Percentiles rank a stretch among this genome's conserved stretches.
These are phyloP conservation scores for Blennius ocellaris DNA, from an alignment of 2,113 vertebrate genomes.

Conservation along the genomic window DNA sequence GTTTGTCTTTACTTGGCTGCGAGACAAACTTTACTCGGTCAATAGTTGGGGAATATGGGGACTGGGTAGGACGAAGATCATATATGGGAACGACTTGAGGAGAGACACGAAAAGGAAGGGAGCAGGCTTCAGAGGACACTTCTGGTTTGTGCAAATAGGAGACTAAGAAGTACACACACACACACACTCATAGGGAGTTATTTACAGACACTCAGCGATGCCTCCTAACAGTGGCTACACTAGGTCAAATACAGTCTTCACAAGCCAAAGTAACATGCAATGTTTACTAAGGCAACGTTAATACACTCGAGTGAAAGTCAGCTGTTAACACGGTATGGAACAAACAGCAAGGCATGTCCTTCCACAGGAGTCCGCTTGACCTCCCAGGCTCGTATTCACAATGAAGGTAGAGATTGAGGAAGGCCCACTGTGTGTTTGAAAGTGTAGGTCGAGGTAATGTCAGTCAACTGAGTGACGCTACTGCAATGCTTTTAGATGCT, in stretches of 20 bases:
- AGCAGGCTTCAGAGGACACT: constrained; percentile 77
- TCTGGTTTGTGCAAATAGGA: constrained; percentile 81
- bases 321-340: constrained; percentile 45
- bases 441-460: constrained; percentile 7
- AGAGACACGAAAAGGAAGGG: constrained; percentile 50
- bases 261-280: constrained; percentile 70
- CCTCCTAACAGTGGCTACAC: constrained; percentile 57
- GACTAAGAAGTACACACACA: constrained; percentile 53
- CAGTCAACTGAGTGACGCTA: constrained; percentile 32
- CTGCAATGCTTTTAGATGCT: constrained; percentile 2
- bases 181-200: constrained; percentile 42
- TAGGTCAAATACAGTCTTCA: constrained; percentile 63
- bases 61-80: not conserved
- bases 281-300: constrained; percentile 77
- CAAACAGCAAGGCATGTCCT: constrained; percentile 26
- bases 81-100: constrained; percentile 16
- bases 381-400: not conserved
- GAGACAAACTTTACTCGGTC: constrained; percentile 2
- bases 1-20: too few relatives aligned
- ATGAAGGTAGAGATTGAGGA: not conserved
- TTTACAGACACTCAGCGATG: constrained; percentile 62
- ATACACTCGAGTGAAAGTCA: constrained; percentile 47
- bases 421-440: not conserved
- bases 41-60: not conserved
- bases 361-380: not conserved